These are phyloP conservation scores for Corynorhinus townsendii DNA, from an alignment of 2,113 vertebrate species.

Conservation along the genomic window DNA sequence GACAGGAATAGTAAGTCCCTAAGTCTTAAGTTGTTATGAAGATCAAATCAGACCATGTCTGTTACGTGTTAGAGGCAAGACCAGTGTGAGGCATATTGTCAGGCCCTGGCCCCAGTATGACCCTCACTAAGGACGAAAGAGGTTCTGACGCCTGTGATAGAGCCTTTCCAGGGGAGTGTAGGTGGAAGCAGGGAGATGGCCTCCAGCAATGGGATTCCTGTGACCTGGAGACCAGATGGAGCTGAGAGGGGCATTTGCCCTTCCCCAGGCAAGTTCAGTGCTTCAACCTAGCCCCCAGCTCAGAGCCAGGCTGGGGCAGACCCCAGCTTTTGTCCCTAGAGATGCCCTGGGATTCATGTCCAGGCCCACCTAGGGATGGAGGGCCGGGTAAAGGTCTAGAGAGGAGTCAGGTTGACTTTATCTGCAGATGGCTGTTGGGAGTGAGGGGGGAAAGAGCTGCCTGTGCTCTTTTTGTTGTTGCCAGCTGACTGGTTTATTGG, in stretches of 20 bases:
- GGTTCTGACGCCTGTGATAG: neutral
- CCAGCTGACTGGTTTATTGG: neutral
- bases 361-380: neutral
- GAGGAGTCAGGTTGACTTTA: no score
- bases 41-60: neutral
- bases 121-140: neutral
- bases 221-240: neutral
- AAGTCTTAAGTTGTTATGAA: neutral
- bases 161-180: neutral
- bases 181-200: neutral
- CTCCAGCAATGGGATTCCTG: neutral
- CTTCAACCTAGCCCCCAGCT: neutral
- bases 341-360: neutral
- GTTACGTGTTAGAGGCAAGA: neutral
- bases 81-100: neutral
- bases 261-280: neutral
- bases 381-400: neutral
- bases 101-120: neutral
- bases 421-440: neutral
- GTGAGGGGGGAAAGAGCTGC: no score
- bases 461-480: neutral
- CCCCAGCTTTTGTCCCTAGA: neutral
- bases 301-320: neutral
- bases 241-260: neutral
- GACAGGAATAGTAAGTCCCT: neutral